A percentile compares a stretch with the other conserved stretches of the same genome.
These are phyloP conservation scores for Catharus fuscescens DNA, from an alignment of 2,113 vertebrate species.

Conservation along the genomic window DNA sequence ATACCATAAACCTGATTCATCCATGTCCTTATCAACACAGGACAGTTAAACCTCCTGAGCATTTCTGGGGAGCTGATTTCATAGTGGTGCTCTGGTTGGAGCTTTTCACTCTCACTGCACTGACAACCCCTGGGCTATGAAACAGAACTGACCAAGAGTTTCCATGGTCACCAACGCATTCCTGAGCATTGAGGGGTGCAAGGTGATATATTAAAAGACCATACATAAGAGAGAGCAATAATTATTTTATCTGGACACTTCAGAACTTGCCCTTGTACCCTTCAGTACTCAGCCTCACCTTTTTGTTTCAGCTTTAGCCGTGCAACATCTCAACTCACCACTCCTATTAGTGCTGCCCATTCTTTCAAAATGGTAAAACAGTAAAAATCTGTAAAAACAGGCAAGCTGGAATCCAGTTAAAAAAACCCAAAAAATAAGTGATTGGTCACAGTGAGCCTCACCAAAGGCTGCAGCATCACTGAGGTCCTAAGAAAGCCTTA, in stretches of 20 bases:
- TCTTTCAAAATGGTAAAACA: background rate
- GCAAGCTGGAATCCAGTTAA: background rate
- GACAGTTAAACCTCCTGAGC: background rate
- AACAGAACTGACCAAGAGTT: conserved; percentile 15
- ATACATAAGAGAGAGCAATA: background rate
- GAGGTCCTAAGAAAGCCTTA: background rate
- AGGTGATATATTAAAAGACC: background rate
- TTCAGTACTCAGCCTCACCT: background rate
- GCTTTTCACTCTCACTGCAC: conserved; percentile 1
- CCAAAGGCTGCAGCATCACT: background rate
- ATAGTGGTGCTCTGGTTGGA: background rate
- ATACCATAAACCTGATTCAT: background rate
- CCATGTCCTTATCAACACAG: background rate
- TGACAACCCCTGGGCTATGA: background rate
- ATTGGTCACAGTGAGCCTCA: background rate
- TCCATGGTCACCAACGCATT: background rate
- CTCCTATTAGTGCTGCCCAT: background rate
- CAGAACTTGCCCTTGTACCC: background rate
- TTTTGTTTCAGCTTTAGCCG: background rate
- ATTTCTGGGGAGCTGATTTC: conserved; percentile 15
- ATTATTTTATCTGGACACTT: background rate
- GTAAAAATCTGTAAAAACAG: background rate
- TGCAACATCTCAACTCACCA: background rate
- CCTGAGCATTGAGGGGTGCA: background rate
- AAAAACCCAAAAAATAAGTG: fast-evolving